These are phyloP conservation scores for Neofelis nebulosa DNA, from an alignment of 2,113 vertebrate species.

Conservation along the genomic window DNA sequence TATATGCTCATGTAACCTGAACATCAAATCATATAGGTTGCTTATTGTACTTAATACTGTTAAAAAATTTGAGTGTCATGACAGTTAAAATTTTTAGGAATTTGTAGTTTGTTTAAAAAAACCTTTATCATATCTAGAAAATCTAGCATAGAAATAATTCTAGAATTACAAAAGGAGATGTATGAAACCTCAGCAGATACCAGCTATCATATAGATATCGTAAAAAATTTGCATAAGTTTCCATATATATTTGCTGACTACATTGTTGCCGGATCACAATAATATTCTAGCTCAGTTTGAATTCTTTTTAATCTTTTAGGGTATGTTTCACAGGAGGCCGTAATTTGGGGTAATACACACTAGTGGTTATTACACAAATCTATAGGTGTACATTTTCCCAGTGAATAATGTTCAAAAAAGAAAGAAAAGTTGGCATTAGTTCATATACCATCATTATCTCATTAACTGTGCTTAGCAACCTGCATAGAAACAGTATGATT, in stretches of 20 bases:
- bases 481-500: background rate
- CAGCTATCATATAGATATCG: background rate
- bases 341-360: background rate
- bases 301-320: background rate
- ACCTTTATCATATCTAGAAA: background rate
- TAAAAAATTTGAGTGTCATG: background rate
- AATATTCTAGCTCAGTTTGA: background rate
- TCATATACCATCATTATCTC: background rate
- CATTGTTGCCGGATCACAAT: background rate
- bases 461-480: background rate
- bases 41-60: background rate
- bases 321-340: background rate
- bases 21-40: background rate
- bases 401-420: background rate
- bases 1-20: background rate
- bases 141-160: background rate
- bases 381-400: background rate
- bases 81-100: background rate
- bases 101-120: background rate
- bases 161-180: background rate
- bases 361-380: background rate
- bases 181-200: background rate
- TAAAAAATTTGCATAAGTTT: constrained; percentile 1
- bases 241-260: background rate
- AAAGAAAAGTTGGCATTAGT: background rate